Evolutionary conservation across 2,797 vertebrate genomes (phyloP), one percentile per base, ranked within the genome.

Genomic region (Amniataba percoides): DNA sequence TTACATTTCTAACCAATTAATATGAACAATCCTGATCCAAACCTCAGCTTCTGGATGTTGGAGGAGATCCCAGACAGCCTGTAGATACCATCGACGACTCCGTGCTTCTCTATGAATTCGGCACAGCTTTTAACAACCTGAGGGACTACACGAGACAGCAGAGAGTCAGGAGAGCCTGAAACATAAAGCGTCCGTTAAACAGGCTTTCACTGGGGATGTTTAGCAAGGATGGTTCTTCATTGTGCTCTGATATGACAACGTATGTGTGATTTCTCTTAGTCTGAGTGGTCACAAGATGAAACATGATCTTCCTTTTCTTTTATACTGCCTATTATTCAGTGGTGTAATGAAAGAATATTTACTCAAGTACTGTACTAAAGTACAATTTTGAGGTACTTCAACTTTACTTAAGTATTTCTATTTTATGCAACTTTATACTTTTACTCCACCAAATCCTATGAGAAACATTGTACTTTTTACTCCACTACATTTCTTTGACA

Each of bases 11-110:
- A 42, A 57, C 59, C 18, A 21, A 42, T 19, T 19, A 40, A 43
- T 6, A 55, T 12, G 5, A 46, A 16, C 0, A 21, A 31, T 31
- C 61, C 1, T 10, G 43, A 48, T 18, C 58, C 89, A 91, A 91
- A 99, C 98, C 98, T 97, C 11, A 99, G 94, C 69, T 98, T 98
- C 95, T 99, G 98, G 91, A 98, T 99, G 91, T 99, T 99, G 84
- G 98, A 99, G 3, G 98, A 97, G 53, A 99, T 97, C 9, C 98
- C 98, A 0, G 98, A 99, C 7, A 99, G 95, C 3, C 98, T 96
- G 83, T 99, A 99, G 62, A 99, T 99, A 7, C 98, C 98, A n/a
- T 99, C 98, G 92, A 99, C 97, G 0, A 99, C 97, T 53, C 98
- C 98, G 15, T 97, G 94, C 36, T 97, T 97, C 93, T 99, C 98